Conservation (phyloP, 2,888 invertebrate species). For the Drosophila falleni region DNA sequence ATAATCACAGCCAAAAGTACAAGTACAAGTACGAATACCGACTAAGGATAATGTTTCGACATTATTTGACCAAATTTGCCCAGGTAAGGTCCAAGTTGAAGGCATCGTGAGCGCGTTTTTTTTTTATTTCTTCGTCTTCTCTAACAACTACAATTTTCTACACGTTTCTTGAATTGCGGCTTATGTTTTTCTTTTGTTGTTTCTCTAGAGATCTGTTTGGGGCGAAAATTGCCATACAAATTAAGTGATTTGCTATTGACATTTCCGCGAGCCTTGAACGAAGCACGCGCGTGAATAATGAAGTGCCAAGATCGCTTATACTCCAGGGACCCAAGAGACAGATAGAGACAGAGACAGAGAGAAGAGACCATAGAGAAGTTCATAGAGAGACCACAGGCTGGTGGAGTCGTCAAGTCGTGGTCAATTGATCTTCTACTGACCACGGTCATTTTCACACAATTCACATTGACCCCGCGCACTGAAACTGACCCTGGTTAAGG, state of each 20-base stretch:
- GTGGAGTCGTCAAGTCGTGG: conserved; percentile 50
- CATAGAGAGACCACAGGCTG: neutral
- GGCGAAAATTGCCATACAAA: conserved; percentile 79
- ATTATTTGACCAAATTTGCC: conserved; percentile 73
- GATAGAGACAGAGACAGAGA: neutral
- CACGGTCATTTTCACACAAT: conserved; percentile 76
- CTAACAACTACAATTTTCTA: conserved; percentile 60
- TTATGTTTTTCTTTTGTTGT: conserved; percentile 30
- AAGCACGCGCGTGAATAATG: conserved; percentile 80
- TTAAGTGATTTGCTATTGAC: conserved; percentile 83
- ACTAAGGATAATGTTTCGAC: conserved; percentile 71
- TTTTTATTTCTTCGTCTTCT: conserved; percentile 4
- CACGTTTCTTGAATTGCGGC: conserved; percentile 58
- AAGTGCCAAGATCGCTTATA: conserved; percentile 82
- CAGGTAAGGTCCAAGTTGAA: conserved; percentile 53
- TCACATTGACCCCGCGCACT: conserved; percentile 75
- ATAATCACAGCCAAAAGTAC: conserved; percentile 51
- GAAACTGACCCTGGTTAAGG: conserved; percentile 73
- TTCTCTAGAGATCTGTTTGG: conserved; percentile 19
- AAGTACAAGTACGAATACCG: conserved; percentile 22
- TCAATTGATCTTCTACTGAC: conserved; percentile 56
- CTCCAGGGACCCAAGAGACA: conserved; percentile 27
- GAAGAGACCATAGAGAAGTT: neutral
- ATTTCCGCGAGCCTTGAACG: conserved; percentile 77
- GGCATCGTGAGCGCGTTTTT: conserved; percentile 61